A percentile compares a stretch with the other conserved stretches of the same genome.
Evolutionary conservation across 2,797 vertebrate species (phyloP).

Genomic region (Crax fasciolata): DNA sequence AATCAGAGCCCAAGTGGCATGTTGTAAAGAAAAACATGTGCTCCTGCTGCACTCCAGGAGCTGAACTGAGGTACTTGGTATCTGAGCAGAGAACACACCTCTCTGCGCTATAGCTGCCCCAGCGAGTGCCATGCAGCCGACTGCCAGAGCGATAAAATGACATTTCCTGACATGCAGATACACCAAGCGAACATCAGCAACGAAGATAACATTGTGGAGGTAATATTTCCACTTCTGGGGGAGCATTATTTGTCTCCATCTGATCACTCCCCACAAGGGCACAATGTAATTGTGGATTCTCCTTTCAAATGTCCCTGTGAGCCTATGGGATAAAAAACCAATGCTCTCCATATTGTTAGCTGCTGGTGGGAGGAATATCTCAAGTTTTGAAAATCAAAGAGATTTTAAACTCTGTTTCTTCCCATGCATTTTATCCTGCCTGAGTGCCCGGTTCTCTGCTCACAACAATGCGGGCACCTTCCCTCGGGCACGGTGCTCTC

Average conservation of each 20-base stretch:
- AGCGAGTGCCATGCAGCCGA: background rate
- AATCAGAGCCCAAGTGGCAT: background rate
- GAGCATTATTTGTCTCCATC: background rate
- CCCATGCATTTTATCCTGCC: background rate
- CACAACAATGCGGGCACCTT: background rate
- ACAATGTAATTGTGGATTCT: background rate
- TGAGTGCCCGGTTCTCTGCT: background rate
- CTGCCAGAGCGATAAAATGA: background rate
- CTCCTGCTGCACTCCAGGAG: background rate
- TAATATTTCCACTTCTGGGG: background rate
- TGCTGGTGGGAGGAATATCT: background rate
- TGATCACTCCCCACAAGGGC: background rate
- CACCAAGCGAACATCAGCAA: background rate
- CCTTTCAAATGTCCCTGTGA: background rate
- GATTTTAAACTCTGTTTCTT: background rate
- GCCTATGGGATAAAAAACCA: fast-evolving
- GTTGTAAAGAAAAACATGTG: background rate
- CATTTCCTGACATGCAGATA: background rate
- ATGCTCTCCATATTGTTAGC: background rate
- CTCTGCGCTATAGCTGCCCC: background rate
- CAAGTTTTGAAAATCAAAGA: background rate
- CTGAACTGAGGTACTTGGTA: background rate
- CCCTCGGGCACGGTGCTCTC: background rate
- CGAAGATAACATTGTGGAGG: background rate
- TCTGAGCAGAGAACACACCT: background rate